Percentiles rank a stretch among this genome's conserved stretches.
These are phyloP conservation scores for Sterna hirundo DNA, from an alignment of 2,113 vertebrate species.

Conservation along the genomic window DNA sequence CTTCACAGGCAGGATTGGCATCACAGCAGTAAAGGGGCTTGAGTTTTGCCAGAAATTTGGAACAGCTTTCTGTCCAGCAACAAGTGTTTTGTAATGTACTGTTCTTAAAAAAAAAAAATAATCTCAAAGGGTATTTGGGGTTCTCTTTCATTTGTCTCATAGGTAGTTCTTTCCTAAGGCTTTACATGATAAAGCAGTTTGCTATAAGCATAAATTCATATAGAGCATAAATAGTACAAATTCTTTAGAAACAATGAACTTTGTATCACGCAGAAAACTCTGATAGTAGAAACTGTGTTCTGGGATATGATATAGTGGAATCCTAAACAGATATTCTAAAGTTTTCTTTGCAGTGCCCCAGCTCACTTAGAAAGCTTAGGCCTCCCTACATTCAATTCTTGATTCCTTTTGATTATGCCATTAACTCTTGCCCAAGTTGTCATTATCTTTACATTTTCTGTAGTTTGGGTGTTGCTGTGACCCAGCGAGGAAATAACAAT, in stretches of 20 bases:
- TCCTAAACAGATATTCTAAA: not conserved
- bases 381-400: not conserved
- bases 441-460: not conserved
- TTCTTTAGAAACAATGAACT: not conserved
- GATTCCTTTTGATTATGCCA: not conserved
- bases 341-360: not conserved
- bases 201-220: not conserved
- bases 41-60: not conserved
- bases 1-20: not conserved
- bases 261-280: not conserved
- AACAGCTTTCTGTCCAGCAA: not conserved
- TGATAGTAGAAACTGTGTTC: not conserved
- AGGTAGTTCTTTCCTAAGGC: not conserved
- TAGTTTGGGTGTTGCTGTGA: not conserved
- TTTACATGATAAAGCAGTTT: not conserved
- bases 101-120: not conserved
- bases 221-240: not conserved
- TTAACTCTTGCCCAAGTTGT: not conserved
- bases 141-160: not conserved
- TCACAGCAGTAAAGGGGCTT: not conserved
- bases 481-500: not conserved
- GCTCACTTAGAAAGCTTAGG: not conserved
- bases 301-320: not conserved
- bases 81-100: not conserved
- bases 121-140: not conserved